Percentiles rank a stretch among this genome's conserved stretches.
phyloP scores from a whole-genome alignment of 2,888 invertebrate species.

The Apotomis capreana region DNA sequence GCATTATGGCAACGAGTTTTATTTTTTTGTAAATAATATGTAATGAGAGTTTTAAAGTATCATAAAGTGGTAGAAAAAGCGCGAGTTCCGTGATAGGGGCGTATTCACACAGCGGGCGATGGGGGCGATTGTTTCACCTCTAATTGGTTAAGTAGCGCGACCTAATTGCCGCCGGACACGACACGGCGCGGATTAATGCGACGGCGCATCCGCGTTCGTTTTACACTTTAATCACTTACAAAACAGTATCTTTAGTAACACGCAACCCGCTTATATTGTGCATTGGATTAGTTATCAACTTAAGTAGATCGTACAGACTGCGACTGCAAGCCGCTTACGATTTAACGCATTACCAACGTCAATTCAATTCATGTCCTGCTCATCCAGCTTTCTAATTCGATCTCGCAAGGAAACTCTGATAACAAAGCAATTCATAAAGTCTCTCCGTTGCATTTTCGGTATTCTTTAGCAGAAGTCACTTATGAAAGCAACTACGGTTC shows the following conservation, averaged over 20 bases:
- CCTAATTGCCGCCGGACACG: conserved; percentile 77
- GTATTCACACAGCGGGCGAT: conserved; percentile 74
- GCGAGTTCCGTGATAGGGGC: conserved; percentile 76
- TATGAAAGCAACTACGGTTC: no score
- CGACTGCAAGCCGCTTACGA: no score
- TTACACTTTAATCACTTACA: conserved; percentile 37
- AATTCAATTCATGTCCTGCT: no score
- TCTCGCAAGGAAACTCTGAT: no score
- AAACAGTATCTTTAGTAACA: conserved; percentile 20
- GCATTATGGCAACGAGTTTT: conserved; percentile 63
- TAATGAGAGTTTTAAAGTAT: conserved; percentile 80
- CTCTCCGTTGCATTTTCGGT: no score
- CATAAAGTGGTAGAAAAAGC: conserved; percentile 77
- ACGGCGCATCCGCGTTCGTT: conserved; percentile 29
- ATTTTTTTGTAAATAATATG: conserved; percentile 72
- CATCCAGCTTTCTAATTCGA: no score
- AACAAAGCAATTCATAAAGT: no score
- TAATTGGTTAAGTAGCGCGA: conserved; percentile 80
- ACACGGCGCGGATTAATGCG: conserved; percentile 52
- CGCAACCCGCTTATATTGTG: conserved; percentile 27
- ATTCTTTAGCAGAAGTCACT: no score
- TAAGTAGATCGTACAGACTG: no score
- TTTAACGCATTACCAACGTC: no score
- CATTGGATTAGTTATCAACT: conserved; percentile 15
- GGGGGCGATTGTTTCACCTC: conserved; percentile 79